Percentiles rank a stretch among this genome's conserved stretches.
phyloP scores from a whole-genome alignment of 1,140 invertebrate species.

The Lasaia peninsularis region DNA sequence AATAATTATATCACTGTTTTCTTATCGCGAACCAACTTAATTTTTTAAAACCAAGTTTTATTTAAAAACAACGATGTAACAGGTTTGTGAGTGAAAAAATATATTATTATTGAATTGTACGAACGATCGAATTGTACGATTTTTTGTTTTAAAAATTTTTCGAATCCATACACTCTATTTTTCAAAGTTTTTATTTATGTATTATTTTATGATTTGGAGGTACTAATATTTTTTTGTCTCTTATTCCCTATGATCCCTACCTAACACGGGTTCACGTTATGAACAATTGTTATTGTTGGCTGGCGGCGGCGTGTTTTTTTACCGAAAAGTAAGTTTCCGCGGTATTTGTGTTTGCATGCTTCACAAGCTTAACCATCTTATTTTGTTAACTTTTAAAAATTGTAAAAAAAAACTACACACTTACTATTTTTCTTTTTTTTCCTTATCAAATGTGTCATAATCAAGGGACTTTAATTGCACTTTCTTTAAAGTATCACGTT shows the following conservation, averaged over 20 bases:
- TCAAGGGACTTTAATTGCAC: background rate
- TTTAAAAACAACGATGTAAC: too few relatives aligned
- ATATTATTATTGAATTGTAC: too few relatives aligned
- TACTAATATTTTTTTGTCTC: constrained; percentile 74
- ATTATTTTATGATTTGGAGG: constrained; percentile 46
- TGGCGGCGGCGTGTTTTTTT: constrained; percentile 44
- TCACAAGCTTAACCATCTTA: constrained; percentile 16
- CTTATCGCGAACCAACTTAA: too few relatives aligned
- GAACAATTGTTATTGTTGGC: constrained; percentile 55
- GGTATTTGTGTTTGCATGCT: constrained; percentile 24
- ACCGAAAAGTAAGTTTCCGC: constrained; percentile 62
- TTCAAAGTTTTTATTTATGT: constrained; percentile 30
- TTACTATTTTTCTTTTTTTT: constrained; percentile 11
- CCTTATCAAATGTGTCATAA: constrained; percentile 8
- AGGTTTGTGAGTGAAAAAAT: too few relatives aligned
- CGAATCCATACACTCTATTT: background rate
- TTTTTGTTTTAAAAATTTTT: too few relatives aligned
- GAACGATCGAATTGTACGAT: too few relatives aligned
- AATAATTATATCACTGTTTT: too few relatives aligned
- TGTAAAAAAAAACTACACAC: background rate
- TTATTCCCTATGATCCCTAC: constrained; percentile 62
- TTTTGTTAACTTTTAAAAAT: background rate
- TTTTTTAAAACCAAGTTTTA: too few relatives aligned
- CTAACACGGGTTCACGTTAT: constrained; percentile 65
- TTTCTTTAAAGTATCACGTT: constrained; percentile 2